These are phyloP conservation scores for Harlomillsia oculata DNA, from an alignment of 1,140 invertebrate species.

Conservation along the genomic window DNA sequence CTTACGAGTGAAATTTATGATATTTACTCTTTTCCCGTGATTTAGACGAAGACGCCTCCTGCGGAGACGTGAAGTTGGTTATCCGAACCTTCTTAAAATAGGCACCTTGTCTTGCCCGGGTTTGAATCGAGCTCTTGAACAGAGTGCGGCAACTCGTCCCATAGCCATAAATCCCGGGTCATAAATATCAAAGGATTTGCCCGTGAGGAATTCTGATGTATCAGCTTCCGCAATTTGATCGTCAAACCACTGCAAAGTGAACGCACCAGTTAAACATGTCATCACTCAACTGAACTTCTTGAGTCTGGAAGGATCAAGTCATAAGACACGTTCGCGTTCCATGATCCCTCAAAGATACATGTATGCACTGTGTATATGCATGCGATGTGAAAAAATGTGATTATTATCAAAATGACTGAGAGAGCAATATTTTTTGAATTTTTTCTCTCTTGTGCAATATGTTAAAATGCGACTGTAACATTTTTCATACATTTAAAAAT, in stretches of 20 bases:
- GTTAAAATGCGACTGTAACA: not conserved
- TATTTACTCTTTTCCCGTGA: no score
- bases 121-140: conserved; percentile 66
- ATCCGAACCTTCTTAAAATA: conserved; percentile 44
- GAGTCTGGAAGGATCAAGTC: not conserved
- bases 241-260: conserved; percentile 63
- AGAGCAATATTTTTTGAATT: no score
- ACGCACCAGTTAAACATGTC: no score
- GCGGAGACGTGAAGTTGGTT: no score
- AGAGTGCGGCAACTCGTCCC: conserved; percentile 58
- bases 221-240: conserved; percentile 50
- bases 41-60: no score
- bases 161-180: conserved; percentile 49
- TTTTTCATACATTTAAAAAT: not conserved
- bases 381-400: no score
- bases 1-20: no score
- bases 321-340: no score
- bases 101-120: conserved; percentile 50
- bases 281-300: no score
- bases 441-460: not conserved
- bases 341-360: no score
- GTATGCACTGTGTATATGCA: no score
- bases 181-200: conserved; percentile 38
- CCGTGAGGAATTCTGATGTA: conserved; percentile 43
- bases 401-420: no score